phyloP scores from a whole-genome alignment of 2,888 invertebrate genomes.

The Perithous albicinctus region DNA sequence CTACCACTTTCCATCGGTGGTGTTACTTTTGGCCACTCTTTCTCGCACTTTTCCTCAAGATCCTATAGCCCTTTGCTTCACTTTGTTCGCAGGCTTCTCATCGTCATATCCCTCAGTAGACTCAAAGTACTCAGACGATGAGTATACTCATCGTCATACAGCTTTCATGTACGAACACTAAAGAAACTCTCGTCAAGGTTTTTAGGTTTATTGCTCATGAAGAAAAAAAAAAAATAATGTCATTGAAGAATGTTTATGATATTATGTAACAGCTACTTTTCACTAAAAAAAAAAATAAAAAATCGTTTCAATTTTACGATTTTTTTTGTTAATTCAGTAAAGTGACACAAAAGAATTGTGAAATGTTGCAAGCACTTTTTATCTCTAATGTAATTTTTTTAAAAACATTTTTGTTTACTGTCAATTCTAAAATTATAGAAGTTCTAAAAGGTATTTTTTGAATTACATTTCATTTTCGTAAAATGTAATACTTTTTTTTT shows the following conservation, averaged over 20 bases:
- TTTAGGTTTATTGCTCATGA: background rate
- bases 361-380: too few species aligned
- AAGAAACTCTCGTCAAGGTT: background rate
- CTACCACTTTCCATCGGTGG: conserved; percentile 32
- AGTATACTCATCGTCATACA: background rate
- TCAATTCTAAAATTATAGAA: too few species aligned
- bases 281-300: background rate
- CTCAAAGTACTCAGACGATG: background rate
- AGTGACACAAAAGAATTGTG: too few species aligned
- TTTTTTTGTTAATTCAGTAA: too few species aligned
- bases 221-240: background rate
- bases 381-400: too few species aligned
- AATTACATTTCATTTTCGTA: too few species aligned
- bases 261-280: background rate
- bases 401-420: too few species aligned
- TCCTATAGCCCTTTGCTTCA: background rate
- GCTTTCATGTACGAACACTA: background rate
- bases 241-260: background rate
- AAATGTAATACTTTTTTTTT: too few species aligned
- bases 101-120: background rate
- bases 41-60: conserved; percentile 24
- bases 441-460: too few species aligned
- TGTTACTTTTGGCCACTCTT: conserved; percentile 11
- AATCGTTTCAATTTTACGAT: too few species aligned
- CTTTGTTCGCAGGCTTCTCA: background rate